These are phyloP conservation scores for Silurus asotus DNA, from an alignment of 2,113 vertebrate genomes.

Conservation along the genomic window DNA sequence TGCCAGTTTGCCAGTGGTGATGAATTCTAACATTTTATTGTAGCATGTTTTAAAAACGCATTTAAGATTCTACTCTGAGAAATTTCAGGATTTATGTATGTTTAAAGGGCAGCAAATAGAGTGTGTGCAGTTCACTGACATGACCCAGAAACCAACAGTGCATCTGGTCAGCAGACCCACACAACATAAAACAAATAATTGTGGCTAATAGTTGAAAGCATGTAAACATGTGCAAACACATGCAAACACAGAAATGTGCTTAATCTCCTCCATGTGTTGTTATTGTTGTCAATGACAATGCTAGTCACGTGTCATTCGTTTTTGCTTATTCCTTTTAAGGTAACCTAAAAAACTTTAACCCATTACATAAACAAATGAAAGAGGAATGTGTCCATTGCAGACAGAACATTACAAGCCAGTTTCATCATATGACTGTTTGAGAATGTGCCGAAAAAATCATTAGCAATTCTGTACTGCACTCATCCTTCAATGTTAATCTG, in stretches of 20 bases:
- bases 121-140: conserved; percentile 10
- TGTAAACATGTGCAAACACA: neutral
- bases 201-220: neutral
- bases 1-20: neutral
- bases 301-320: conserved; percentile 1
- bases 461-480: neutral
- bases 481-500: conserved; percentile 30
- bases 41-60: neutral
- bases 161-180: conserved; percentile 26
- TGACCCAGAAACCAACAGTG: conserved; percentile 31
- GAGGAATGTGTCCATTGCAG: neutral
- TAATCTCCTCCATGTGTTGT: conserved; percentile 28
- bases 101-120: neutral
- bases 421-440: neutral
- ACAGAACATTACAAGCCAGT: neutral
- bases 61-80: conserved; percentile 23
- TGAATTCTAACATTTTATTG: neutral
- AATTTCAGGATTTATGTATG: conserved; percentile 1
- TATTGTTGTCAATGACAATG: neutral
- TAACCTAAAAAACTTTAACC: neutral
- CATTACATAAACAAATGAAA: neutral
- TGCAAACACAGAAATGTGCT: neutral
- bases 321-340: neutral
- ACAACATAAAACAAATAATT: conserved; percentile 21
- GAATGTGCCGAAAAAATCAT: conserved; percentile 21